A percentile compares a stretch with the other conserved stretches of the same genome.
phyloP scores from a whole-genome alignment of 2,113 vertebrate genomes.

The Odocoileus virginianus region DNA sequence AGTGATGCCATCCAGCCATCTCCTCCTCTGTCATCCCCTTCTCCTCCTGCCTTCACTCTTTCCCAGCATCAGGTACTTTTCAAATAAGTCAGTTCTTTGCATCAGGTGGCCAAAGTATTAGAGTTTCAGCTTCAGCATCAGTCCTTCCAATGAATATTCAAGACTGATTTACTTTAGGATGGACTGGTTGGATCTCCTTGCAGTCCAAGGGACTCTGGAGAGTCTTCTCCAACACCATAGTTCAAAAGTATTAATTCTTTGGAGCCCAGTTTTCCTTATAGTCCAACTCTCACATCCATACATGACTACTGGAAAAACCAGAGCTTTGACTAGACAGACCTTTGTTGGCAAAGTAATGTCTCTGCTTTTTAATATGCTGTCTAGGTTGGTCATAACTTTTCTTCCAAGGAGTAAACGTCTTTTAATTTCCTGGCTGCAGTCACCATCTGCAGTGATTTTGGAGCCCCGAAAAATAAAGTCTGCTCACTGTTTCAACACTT shows the following conservation, averaged over 20 bases:
- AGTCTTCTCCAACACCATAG: neutral
- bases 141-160: neutral
- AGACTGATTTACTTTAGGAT: neutral
- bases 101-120: neutral
- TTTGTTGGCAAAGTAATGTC: neutral
- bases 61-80: neutral
- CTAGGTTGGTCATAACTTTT: neutral
- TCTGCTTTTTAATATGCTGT: neutral
- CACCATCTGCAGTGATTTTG: neutral
- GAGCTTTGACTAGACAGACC: accelerated
- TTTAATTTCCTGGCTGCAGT: neutral
- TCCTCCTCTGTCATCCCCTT: neutral
- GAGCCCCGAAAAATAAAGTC: neutral
- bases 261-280: neutral
- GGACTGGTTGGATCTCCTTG: neutral
- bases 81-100: neutral
- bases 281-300: neutral
- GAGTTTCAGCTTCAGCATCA: neutral
- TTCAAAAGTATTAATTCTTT: neutral
- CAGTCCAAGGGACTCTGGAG: neutral
- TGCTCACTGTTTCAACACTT: neutral
- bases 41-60: neutral
- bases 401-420: neutral
- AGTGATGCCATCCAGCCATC: neutral
- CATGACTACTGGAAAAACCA: neutral